Base-by-base conservation (phyloP, 2,888 invertebrate species). In the Tachina grossa region DNA sequence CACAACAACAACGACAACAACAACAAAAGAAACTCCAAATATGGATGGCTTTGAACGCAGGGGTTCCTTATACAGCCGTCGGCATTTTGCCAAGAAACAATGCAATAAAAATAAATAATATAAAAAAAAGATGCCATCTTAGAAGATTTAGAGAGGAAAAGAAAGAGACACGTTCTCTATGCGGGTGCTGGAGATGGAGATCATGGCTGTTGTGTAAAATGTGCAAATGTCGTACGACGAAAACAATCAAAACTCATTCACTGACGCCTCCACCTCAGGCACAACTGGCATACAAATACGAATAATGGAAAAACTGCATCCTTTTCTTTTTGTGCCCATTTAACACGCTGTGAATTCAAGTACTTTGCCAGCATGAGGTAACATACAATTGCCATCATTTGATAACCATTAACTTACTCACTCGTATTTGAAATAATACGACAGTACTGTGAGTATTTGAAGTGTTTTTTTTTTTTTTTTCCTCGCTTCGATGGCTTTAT, bases 381-480 rank as follows among this genome's bases (percentile, higher is more conserved):
- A 53, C 39, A 16, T 74, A 81, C 80, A 84, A 81, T 77, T 76
- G 84, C 16, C 79, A 72, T 85, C 83, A 85, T 80, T 85, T 85
- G 83, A 85, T 85, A 83, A 76, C 76, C 16, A 85, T 85, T 85
- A 77, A 84, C 22, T n/a, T n/a, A n/a, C n/a, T n/a, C n/a, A n/a
- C n/a, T n/a, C n/a, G 59, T 43, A 59, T 83, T 71, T 65, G 5
- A 22, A 43, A 55, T 39, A 31, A 19, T 68, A 45, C 10, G 71
- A 57, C 22, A 9, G 22, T 63, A 49, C 5, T 61, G 16, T 43
- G n/a, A 72, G n/a, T 16, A n/a, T 14, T 55, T 49, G 1, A 41
- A 39, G 14, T 71, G 22, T 39, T 6, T 31, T 31, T 68, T 49
- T 69, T 39, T 53, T n/a, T 41, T 61, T 61, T 43, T 53, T 59